phyloP scores from a whole-genome alignment of 2,113 vertebrate species.

The Labeo catla region DNA sequence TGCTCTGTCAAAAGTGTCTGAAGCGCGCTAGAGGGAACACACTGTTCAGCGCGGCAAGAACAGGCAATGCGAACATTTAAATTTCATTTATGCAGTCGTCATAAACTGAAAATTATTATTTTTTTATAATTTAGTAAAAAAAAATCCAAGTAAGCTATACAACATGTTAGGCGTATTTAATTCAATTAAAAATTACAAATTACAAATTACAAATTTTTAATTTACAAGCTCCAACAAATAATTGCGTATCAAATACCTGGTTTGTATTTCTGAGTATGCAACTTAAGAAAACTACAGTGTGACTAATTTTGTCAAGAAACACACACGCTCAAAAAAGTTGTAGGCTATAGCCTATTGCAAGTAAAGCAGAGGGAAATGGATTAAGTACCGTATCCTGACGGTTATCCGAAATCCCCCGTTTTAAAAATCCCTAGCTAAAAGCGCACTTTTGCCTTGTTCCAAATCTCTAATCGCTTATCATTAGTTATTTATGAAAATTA shows the following conservation, averaged over 20 bases:
- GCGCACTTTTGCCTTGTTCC: neutral
- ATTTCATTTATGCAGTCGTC: neutral
- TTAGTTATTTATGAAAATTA: conserved; percentile 49
- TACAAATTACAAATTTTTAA: neutral
- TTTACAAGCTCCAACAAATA: neutral
- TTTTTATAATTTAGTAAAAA: too few relatives aligned
- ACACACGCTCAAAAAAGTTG: neutral
- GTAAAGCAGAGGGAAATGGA: neutral
- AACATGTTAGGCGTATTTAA: neutral
- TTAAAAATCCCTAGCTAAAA: neutral
- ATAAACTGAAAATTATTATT: neutral
- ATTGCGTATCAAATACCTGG: neutral
- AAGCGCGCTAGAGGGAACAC: neutral
- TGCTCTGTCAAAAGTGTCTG: conserved; percentile 34
- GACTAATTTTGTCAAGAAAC: neutral
- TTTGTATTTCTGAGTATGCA: neutral
- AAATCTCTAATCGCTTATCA: conserved; percentile 37
- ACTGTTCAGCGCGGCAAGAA: neutral
- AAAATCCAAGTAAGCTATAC: too few relatives aligned
- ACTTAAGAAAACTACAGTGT: neutral
- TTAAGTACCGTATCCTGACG: neutral
- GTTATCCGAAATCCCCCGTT: neutral
- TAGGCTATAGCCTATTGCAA: too few relatives aligned
- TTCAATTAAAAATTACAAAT: neutral
- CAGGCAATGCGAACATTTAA: neutral